A percentile compares a stretch with the other conserved stretches of the same genome.
Evolutionary conservation across 2,888 invertebrate species (phyloP).

Genomic region (Spodoptera littoralis): DNA sequence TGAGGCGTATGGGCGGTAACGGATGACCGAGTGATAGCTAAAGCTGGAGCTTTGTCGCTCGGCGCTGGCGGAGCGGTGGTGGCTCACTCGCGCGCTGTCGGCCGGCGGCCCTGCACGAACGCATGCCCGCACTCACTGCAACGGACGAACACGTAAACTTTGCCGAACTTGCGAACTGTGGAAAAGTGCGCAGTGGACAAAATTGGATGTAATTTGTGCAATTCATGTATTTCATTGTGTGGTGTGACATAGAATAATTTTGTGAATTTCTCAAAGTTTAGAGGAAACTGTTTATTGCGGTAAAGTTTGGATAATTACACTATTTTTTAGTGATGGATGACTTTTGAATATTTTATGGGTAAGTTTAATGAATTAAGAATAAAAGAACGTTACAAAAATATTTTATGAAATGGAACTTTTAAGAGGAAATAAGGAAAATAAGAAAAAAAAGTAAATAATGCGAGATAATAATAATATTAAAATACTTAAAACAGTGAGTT

Average conservation of each 20-base stretch:
- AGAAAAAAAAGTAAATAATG: no score
- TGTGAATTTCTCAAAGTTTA: constrained; percentile 50
- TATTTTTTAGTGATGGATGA: constrained; percentile 49
- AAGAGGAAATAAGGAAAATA: background rate
- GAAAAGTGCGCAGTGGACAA: constrained; percentile 61
- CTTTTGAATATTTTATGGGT: constrained; percentile 54
- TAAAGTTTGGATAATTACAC: constrained; percentile 41
- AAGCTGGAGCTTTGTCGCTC: constrained; percentile 40
- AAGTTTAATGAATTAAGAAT: constrained; percentile 29
- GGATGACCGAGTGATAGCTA: constrained; percentile 45
- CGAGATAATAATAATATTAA: no score
- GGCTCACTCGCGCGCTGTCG: constrained; percentile 59
- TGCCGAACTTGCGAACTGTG: constrained; percentile 60
- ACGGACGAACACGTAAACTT: constrained; percentile 63
- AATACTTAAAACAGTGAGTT: no score
- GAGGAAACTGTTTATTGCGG: constrained; percentile 50
- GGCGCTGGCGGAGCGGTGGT: constrained; percentile 13
- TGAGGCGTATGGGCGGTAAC: constrained; percentile 63
- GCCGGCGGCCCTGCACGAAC: constrained; percentile 52
- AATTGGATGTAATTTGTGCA: constrained; percentile 72
- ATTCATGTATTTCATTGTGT: constrained; percentile 58
- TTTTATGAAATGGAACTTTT: background rate
- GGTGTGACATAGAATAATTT: constrained; percentile 57
- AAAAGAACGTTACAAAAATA: no score
- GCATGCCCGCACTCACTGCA: constrained; percentile 32